These are phyloP conservation scores for Pseudobourletiella spinata DNA, from an alignment of 1,140 invertebrate genomes.

Conservation along the genomic window DNA sequence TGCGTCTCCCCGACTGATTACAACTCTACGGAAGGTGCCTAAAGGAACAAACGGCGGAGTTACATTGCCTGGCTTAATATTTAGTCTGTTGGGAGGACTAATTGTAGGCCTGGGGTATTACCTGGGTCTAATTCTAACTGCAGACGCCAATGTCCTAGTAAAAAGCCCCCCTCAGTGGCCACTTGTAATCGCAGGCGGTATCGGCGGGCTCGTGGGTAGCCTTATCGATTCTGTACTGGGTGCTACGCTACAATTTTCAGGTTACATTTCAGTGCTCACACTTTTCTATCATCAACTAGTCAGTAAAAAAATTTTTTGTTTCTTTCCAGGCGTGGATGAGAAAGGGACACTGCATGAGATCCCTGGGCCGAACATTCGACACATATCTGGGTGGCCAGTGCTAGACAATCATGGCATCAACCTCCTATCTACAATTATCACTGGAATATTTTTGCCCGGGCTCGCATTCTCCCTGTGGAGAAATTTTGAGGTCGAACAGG, in stretches of 20 bases:
- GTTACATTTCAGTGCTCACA: constrained; percentile 45
- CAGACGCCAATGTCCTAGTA: constrained; percentile 50
- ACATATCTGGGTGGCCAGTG: constrained; percentile 65
- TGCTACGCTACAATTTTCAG: constrained; percentile 76
- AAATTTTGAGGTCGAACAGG: too few relatives aligned
- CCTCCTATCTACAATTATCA: constrained; percentile 66
- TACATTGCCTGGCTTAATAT: constrained; percentile 57
- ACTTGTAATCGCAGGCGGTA: constrained; percentile 57
- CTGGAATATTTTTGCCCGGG: constrained; percentile 60
- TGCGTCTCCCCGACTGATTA: constrained; percentile 62
- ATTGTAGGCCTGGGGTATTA: constrained; percentile 66
- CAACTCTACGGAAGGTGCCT: constrained; percentile 62
- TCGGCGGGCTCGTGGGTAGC: constrained; percentile 69
- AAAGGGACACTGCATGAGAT: constrained; percentile 60
- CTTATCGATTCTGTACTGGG: constrained; percentile 74
- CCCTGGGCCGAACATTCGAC: constrained; percentile 58
- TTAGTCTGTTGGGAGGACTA: constrained; percentile 64
- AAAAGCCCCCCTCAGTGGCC: constrained; percentile 70
- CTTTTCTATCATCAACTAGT: neutral
- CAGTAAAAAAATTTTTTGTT: constrained; percentile 10
- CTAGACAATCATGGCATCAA: constrained; percentile 90
- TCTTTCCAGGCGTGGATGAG: constrained; percentile 56
- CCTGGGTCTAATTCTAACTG: constrained; percentile 53
- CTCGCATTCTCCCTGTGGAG: constrained; percentile 45
- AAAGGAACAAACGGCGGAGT: constrained; percentile 58